Evolutionary conservation across 1,140 invertebrate species (phyloP).

Genomic region (Trichonephila clavipes): DNA sequence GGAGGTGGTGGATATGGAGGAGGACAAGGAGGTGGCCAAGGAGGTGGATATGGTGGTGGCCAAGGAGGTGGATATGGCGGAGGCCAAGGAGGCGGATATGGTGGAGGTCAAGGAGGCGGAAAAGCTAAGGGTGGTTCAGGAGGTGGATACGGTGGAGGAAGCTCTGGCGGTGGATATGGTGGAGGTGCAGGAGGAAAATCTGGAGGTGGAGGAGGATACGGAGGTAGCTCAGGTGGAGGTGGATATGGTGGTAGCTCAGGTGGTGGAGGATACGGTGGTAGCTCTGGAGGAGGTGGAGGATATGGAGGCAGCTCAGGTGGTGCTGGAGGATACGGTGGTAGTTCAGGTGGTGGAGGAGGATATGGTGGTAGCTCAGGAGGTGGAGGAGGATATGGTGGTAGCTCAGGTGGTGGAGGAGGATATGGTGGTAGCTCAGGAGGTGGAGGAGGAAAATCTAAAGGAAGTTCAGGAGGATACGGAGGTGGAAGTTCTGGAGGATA

Average conservation of each 20-base stretch:
- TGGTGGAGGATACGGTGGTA: conserved; percentile 44
- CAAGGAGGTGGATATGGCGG: conserved; percentile 50
- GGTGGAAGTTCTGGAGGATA: conserved; percentile 10
- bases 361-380: conserved; percentile 2
- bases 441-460: conserved; percentile 20
- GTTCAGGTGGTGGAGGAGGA: conserved; percentile 38
- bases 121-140: conserved; percentile 30
- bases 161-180: neutral
- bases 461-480: conserved; percentile 24
- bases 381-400: conserved; percentile 48
- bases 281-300: conserved; percentile 9
- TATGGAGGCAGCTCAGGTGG: conserved; percentile 56
- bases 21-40: neutral
- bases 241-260: conserved; percentile 37
- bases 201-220: conserved; percentile 33
- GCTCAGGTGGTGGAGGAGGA: conserved; percentile 2
- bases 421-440: conserved; percentile 58
- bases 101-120: conserved; percentile 46
- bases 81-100: conserved; percentile 50
- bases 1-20: conserved; percentile 34
- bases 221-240: conserved; percentile 2
- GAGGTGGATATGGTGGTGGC: conserved; percentile 38
- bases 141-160: conserved; percentile 40
- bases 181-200: conserved; percentile 23
- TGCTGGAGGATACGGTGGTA: conserved; percentile 36